A percentile compares a stretch with the other conserved stretches of the same genome.
Conservation (phyloP, 2,888 invertebrate genomes). For the Rhogogaster chlorosoma region DNA sequence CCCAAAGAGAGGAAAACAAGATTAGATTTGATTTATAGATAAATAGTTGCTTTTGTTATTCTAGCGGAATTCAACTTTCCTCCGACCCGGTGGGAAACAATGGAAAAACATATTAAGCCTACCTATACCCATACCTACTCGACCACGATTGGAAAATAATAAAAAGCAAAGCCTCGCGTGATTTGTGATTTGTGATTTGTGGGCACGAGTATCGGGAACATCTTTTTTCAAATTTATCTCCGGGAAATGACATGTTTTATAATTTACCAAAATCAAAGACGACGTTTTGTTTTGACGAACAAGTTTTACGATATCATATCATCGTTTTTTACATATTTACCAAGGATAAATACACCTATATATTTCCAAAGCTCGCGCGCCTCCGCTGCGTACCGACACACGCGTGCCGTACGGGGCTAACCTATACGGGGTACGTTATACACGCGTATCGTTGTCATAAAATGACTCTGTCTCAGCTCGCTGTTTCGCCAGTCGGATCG, state of each 20-base stretch:
- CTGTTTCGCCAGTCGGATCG: slow-evolving; percentile 46
- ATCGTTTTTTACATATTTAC: slow-evolving; percentile 25
- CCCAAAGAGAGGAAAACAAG: slow-evolving; percentile 14
- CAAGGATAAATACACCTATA: not conserved
- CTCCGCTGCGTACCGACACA: not conserved
- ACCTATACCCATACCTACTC: not conserved
- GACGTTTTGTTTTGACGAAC: slow-evolving; percentile 38
- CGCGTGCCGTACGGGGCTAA: too few relatives aligned
- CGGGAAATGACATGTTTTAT: slow-evolving; percentile 27
- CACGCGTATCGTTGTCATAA: slow-evolving; percentile 7
- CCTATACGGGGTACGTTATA: not conserved
- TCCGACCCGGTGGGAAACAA: slow-evolving; percentile 6
- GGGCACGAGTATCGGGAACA: not conserved
- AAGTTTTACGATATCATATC: slow-evolving; percentile 26
- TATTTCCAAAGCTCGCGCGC: not conserved
- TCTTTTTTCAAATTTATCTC: slow-evolving; percentile 12
- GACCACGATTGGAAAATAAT: not conserved
- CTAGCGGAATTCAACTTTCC: slow-evolving; percentile 35
- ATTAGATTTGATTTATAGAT: slow-evolving; percentile 37
- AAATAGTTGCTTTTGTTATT: slow-evolving; percentile 47
- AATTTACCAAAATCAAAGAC: slow-evolving; percentile 35
- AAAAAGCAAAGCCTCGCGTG: slow-evolving; percentile 2
- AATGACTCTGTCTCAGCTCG: slow-evolving; percentile 24
- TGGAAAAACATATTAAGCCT: slow-evolving; percentile 44
- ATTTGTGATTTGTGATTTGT: too few relatives aligned